Percentiles rank a stretch among this genome's conserved stretches.
phyloP scores from a whole-genome alignment of 2,113 vertebrate species.

The Pterocles burchelli region DNA sequence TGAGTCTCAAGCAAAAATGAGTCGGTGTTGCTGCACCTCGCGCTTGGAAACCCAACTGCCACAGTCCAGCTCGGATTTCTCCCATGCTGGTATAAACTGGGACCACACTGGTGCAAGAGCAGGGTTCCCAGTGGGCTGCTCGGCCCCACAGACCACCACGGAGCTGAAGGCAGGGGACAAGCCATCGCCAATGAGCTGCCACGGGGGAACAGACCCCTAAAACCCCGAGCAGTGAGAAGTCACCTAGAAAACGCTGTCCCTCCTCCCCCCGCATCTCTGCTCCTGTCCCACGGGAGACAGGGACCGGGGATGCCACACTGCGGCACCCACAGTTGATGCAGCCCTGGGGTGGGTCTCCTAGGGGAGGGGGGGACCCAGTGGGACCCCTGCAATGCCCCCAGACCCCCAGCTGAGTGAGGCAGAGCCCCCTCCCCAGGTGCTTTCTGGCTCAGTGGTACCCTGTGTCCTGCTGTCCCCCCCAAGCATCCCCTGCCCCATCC shows the following conservation, averaged over 20 bases:
- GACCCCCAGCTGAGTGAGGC: not conserved
- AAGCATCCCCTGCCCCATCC: not conserved
- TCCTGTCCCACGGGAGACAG: not conserved
- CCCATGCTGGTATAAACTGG: not conserved
- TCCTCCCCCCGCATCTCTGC: not conserved
- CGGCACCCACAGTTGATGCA: not conserved
- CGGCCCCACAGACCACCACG: not conserved
- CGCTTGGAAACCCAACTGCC: rapidly evolving
- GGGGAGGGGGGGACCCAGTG: not conserved
- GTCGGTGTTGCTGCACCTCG: not conserved
- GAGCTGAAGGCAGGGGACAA: not conserved
- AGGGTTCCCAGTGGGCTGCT: not conserved
- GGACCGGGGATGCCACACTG: not conserved
- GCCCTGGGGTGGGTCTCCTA: not conserved
- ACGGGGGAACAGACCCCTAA: not conserved
- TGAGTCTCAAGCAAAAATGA: not conserved
- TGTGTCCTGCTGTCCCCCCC: not conserved
- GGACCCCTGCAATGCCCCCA: not conserved
- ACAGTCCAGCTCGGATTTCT: not conserved
- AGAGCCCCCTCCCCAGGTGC: not conserved
- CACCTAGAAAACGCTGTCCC: not conserved
- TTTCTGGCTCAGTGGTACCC: not conserved
- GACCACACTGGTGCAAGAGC: not conserved
- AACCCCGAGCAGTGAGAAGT: not conserved
- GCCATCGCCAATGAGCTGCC: not conserved